A percentile compares a stretch with the other conserved stretches of the same genome.
These are phyloP conservation scores for Heterotis niloticus DNA, from an alignment of 2,113 vertebrate genomes.

Conservation along the genomic window DNA sequence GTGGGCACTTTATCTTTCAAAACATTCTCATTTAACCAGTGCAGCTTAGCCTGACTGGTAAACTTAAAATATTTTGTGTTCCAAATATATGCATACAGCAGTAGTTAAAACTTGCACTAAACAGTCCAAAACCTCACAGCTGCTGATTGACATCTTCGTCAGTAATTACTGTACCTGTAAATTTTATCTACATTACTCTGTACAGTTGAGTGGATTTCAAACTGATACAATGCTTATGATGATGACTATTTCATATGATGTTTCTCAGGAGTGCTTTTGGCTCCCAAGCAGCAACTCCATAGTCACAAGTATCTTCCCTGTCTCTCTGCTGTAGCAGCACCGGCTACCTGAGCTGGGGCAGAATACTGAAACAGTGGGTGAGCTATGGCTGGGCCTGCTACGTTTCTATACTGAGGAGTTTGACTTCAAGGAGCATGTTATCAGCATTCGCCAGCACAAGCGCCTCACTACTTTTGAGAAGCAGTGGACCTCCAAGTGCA, in stretches of 20 bases:
- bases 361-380: slow-evolving; percentile 87
- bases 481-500: slow-evolving; percentile 98
- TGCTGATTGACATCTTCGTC: too few relatives aligned
- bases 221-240: too few relatives aligned
- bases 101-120: too few relatives aligned
- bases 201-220: too few relatives aligned
- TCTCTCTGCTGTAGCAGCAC: slow-evolving; percentile 61
- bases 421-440: slow-evolving; percentile 96
- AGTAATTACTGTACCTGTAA: too few relatives aligned
- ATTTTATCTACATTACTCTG: too few relatives aligned
- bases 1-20: slow-evolving; percentile 58
- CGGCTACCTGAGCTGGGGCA: slow-evolving; percentile 74
- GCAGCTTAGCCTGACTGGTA: not conserved
- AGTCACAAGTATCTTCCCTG: not conserved
- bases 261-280: too few relatives aligned
- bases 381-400: slow-evolving; percentile 91
- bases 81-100: too few relatives aligned
- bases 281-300: not conserved
- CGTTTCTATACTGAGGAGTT: slow-evolving; percentile 98
- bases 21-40: too few relatives aligned
- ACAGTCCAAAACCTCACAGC: too few relatives aligned
- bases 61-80: too few relatives aligned
- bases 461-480: slow-evolving; percentile 96
- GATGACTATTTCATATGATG: too few relatives aligned
- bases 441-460: slow-evolving; percentile 93